Evolutionary conservation across 2,797 vertebrate genomes (phyloP), one percentile per base, ranked within the genome.

Genomic region (Neosalanx taihuensis): DNA sequence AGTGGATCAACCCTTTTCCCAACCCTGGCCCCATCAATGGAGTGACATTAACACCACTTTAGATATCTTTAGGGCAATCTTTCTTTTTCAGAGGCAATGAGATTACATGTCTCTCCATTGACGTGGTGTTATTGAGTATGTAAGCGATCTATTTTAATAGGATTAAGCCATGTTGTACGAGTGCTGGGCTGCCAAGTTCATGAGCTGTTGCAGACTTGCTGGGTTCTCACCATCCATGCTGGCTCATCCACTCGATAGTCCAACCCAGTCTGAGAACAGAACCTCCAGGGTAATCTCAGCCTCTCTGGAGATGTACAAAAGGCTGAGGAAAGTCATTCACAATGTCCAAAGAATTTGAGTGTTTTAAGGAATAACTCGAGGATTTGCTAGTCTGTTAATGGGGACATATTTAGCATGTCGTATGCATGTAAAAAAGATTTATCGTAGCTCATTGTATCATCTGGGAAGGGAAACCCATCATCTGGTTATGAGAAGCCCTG

Each of bases 111-210:
- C 81, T 84, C 80, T 75, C 78, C 74, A 85, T 85, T 90, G 89
- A 91, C 84, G 80, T 65, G 80, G 72, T 86, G 84, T 81, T 86
- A 74, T 82, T 77, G 80, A 82, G 75, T 85, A 83, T 90, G 87
- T 86, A 87, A 90, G 88, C 33, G 74, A 90, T 90, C 87, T 80
- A 79, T 88, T 88, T 88, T 85, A 90, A 92, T 81, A 80, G 86
- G 86, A 91, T 91, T 89, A 88, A 80, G 75, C 69, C 82, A 73
- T 84, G 85, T 87, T 76, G 33, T 56, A 41, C 31, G 64, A 77
- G 64, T 64, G 59, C 72, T 23, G 33, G 31, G 67, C 60, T 67
- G 59, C 26, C 18, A 72, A 53, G 29, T 33, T 79, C 75, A 37
- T 79, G 72, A 81, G 72, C 71, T 65, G 72, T 62, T 46, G 63